Evolutionary conservation across 2,888 invertebrate genomes (phyloP).

Genomic region (Drosophila neotestacea): DNA sequence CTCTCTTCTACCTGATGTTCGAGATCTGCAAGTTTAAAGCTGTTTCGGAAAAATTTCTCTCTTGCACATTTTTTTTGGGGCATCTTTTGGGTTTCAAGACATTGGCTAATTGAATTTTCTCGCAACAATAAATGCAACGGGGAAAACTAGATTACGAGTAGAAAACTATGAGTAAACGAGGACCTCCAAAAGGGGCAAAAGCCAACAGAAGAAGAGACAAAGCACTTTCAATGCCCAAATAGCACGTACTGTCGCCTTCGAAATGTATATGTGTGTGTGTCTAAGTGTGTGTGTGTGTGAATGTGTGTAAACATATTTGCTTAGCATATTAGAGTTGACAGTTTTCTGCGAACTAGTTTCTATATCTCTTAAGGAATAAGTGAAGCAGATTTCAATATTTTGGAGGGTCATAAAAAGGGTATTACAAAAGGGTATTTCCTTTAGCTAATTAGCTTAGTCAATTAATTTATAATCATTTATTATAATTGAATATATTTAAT

Average conservation of each 20-base stretch:
- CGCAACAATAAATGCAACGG: slow-evolving; percentile 43
- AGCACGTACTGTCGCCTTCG: slow-evolving; percentile 52
- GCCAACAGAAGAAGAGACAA: slow-evolving; percentile 34
- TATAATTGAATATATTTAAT: too few relatives aligned
- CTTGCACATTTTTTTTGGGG: not conserved
- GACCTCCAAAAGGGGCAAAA: slow-evolving; percentile 19
- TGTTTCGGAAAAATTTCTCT: not conserved
- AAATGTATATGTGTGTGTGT: slow-evolving; percentile 1
- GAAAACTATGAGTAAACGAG: slow-evolving; percentile 42
- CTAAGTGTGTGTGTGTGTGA: slow-evolving; percentile 7
- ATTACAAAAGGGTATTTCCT: too few relatives aligned
- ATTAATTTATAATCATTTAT: too few relatives aligned
- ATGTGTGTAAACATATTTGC: slow-evolving; percentile 29
- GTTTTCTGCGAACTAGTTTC: slow-evolving; percentile 21
- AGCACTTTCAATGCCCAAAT: slow-evolving; percentile 48
- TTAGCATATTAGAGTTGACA: slow-evolving; percentile 40
- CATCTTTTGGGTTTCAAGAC: slow-evolving; percentile 54
- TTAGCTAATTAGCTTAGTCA: too few relatives aligned
- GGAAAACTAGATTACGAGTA: slow-evolving; percentile 64
- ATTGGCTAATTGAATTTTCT: slow-evolving; percentile 68
- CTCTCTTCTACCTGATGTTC: slow-evolving; percentile 7
- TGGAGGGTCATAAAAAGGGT: too few relatives aligned
- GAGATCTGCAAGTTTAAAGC: slow-evolving; percentile 46
- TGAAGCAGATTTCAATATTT: too few relatives aligned
- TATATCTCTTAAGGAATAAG: not conserved